phyloP scores from a whole-genome alignment of 1,140 invertebrate species.

The Caerostris extrusa region DNA sequence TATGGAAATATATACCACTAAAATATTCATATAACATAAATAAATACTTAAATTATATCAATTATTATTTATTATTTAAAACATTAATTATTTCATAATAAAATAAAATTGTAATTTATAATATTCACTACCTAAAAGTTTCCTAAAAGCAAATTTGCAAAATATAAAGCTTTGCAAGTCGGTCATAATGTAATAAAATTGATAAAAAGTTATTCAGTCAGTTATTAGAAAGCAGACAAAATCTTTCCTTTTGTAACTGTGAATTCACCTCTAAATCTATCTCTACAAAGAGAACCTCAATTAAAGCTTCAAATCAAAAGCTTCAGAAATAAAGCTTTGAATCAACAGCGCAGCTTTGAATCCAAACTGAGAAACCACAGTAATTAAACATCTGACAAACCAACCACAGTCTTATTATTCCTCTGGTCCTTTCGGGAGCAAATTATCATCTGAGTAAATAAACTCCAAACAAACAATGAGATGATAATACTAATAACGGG shows the following conservation, averaged over 20 bases:
- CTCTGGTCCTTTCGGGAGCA: neutral
- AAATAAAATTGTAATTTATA: neutral
- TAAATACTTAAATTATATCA: too few species aligned
- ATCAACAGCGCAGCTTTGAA: neutral
- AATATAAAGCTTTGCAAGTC: neutral
- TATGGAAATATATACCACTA: too few species aligned
- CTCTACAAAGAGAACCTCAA: neutral
- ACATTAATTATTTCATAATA: too few species aligned
- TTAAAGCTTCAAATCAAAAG: conserved; percentile 26
- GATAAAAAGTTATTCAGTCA: neutral
- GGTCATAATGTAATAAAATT: too few species aligned
- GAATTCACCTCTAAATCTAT: neutral
- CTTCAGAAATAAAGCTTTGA: neutral
- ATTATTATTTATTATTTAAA: too few species aligned
- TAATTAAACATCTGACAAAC: conserved; percentile 29
- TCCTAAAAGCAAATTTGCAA: too few species aligned
- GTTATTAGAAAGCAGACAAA: neutral
- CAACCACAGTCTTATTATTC: conserved; percentile 15
- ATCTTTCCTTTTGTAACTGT: neutral
- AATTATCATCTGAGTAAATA: conserved; percentile 28
- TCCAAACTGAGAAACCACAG: neutral
- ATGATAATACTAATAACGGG: conserved; percentile 20
- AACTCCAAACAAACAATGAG: neutral
- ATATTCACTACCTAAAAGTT: too few species aligned
- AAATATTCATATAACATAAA: too few species aligned